Base-by-base conservation (phyloP, 2,797 vertebrate species). In the Halcyon badia region DNA sequence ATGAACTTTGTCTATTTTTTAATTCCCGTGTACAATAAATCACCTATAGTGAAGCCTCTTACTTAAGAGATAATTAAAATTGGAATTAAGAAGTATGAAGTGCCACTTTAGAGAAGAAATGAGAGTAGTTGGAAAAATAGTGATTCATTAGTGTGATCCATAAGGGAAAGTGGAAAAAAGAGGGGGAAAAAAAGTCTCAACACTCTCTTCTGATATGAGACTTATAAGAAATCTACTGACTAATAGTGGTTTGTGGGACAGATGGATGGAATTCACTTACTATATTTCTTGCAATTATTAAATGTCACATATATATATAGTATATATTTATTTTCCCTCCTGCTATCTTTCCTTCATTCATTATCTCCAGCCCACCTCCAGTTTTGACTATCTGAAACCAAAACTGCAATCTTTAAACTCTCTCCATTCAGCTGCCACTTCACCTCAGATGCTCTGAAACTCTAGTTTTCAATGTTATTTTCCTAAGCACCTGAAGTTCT, bases 231-330 rank as follows among this genome's bases (percentile, higher is more conserved):
- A 72, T 71, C 35, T 83, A 54, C 64, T 84, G 80, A 89, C 33
- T 94, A 78, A 71, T 48, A 33, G 25, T 71, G 33, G 18, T 48
- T 95, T 90, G 56, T 75, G 61, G 76, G 73, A 90, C 96, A 97
- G 95, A 92, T 94, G 92, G 94, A 76, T 92, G 20, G 42, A 87
- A 95, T 69, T 90, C 17, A 48, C 39, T 94, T 58, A 75, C 81
- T 88, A 3, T 61, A 83, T 84, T 83, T 91, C 78, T 76, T 57
- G 18, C 54, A 73, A 80, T 89, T 96, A 92, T 89, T 94, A 95
- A 96, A 95, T 91, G 75, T 83, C 90, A 96, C 64, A 72, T 83
- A 61, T 90, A 95, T 90, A 96, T 90, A 87, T 93, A 92, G 78
- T 15, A 54, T 16, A 56, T 64, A 75, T 77, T 89, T 93, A 62